Base-by-base conservation (phyloP, 1,140 invertebrate species). In the Drosophila insularis region DNA sequence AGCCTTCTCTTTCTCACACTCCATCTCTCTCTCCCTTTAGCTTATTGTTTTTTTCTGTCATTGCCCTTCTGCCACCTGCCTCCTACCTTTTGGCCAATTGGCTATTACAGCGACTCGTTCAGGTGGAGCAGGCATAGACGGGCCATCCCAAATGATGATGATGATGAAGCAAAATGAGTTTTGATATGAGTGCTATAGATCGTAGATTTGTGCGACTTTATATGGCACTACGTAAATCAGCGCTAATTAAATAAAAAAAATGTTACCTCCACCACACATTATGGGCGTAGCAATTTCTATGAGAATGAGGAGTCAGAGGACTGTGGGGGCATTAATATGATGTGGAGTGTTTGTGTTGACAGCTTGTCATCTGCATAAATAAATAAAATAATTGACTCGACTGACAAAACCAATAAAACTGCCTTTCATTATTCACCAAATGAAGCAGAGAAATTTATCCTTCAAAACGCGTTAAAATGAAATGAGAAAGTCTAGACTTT, bases 211-310 rank as follows among this genome's bases (percentile, higher is more conserved):
- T 46, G 27, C 17, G 4, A 50, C 17, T 50, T 50, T 50, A 70
- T 66, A 11, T 66, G 68, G 56, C 65, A 75, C 66, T 68, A 60
- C 53, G 79, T 73, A 81, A 85, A 81, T 80, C 68, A 86, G 76
- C 72, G 67, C 64, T 87, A 86, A 86, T 86, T 87, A 81, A 86
- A 87, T 86, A 82, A 75, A 85, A 77, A 81, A 72, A 3, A 11
- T 46, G 27, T 75, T 76, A 64, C 63, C 67, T 14, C 67, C 19
- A 54, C 23, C 27, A 6, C 27, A 27, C 66, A 61, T 31, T 50
- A 66, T 70, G 68, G 55, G 8, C n/a, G 60, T 64, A 11, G n/a
- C 39, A 10, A 39, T 23, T 50, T 19, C 62, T 13, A 4, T 13
- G 35, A 13, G 10, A 13, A 11, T 37, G 35, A 13, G 1, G 32